A percentile compares a stretch with the other conserved stretches of the same genome.
These are phyloP conservation scores for Drosophila siamana DNA, from an alignment of 2,888 invertebrate species.

Conservation along the genomic window DNA sequence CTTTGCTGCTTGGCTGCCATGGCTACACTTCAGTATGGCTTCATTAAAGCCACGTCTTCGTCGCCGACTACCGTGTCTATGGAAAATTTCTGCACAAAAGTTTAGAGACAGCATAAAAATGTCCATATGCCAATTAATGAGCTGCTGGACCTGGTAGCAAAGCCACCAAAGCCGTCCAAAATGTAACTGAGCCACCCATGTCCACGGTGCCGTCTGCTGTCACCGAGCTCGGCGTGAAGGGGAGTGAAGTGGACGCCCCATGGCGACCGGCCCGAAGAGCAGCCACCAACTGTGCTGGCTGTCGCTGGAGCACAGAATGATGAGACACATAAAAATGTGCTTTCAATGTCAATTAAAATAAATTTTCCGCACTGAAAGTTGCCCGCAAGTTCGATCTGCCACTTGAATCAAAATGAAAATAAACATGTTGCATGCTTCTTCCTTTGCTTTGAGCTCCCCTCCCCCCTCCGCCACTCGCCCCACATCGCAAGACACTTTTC, in stretches of 20 bases:
- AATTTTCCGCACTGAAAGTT: slow-evolving; percentile 34
- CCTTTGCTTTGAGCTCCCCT: no score
- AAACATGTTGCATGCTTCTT: slow-evolving; percentile 18
- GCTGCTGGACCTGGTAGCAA: slow-evolving; percentile 29
- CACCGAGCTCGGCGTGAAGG: slow-evolving; percentile 20
- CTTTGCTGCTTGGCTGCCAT: slow-evolving; percentile 18
- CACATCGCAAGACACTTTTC: slow-evolving; percentile 11
- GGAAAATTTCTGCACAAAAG: slow-evolving; percentile 43
- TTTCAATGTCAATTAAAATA: slow-evolving; percentile 81
- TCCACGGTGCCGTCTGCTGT: slow-evolving; percentile 1
- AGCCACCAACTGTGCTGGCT: slow-evolving; percentile 59
- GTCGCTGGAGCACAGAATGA: slow-evolving; percentile 59
- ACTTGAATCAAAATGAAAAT: slow-evolving; percentile 40
- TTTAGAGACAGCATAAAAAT: slow-evolving; percentile 70
- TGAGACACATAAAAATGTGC: slow-evolving; percentile 70
- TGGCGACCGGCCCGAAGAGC: slow-evolving; percentile 30
- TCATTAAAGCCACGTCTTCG: slow-evolving; percentile 65
- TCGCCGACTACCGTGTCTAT: slow-evolving; percentile 29
- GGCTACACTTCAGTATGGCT: slow-evolving; percentile 60
- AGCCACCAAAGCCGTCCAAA: background rate
- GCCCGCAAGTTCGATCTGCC: slow-evolving; percentile 28
- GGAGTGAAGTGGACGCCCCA: slow-evolving; percentile 51
- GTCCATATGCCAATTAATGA: slow-evolving; percentile 75
- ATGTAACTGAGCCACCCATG: slow-evolving; percentile 24
- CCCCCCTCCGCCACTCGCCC: no score